A percentile compares a stretch with the other conserved stretches of the same genome.
Evolutionary conservation across 2,113 vertebrate genomes (phyloP).

Genomic region (Lycocorax pyrrhopterus): DNA sequence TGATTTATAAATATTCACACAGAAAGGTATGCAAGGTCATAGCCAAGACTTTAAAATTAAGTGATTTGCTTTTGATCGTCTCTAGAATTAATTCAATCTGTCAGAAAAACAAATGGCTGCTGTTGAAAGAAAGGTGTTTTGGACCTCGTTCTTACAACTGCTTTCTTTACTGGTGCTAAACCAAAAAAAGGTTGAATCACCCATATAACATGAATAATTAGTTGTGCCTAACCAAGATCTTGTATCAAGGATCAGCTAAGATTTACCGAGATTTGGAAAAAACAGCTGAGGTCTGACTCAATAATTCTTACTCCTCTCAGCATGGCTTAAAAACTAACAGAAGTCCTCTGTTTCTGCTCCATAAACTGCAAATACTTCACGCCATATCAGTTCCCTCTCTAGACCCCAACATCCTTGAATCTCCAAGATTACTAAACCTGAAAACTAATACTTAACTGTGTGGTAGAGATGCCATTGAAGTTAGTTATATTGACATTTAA

Average conservation of each 20-base stretch:
- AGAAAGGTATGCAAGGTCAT: conserved; percentile 5
- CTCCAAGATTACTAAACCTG: not conserved
- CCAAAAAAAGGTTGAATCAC: not conserved
- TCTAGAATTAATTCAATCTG: conserved; percentile 9
- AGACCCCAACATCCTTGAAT: not conserved
- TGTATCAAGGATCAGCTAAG: not conserved
- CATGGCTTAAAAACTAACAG: not conserved
- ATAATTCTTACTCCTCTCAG: not conserved
- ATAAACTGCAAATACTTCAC: not conserved
- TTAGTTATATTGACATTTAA: not conserved
- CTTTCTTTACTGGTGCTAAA: not conserved
- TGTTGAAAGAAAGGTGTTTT: conserved; percentile 12
- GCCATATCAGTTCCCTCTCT: not conserved
- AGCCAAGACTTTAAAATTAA: conserved; percentile 14
- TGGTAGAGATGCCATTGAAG: not conserved
- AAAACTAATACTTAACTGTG: not conserved
- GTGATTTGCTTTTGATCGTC: conserved; percentile 31
- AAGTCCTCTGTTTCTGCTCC: not conserved
- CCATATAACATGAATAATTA: not conserved
- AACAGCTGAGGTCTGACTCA: not conserved
- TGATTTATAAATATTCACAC: conserved; percentile 10
- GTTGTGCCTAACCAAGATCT: not conserved
- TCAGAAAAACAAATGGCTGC: conserved; percentile 31
- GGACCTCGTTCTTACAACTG: not conserved
- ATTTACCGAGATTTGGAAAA: not conserved